Evolutionary conservation across 1,140 invertebrate species (phyloP).

Genomic region (Brachionus sp.): DNA sequence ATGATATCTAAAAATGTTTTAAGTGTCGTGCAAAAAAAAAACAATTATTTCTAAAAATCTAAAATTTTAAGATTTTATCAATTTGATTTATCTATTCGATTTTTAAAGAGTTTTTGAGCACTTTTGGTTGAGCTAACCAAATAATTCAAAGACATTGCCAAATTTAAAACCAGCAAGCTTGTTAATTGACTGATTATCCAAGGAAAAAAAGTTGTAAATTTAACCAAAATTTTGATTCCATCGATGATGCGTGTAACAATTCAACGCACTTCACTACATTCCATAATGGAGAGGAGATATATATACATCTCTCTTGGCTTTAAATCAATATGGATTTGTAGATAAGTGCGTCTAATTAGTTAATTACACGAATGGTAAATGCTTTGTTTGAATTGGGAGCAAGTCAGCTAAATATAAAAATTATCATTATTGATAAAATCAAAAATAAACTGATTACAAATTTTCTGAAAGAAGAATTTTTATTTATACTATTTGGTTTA

Average conservation of each 20-base stretch:
- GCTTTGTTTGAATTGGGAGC: background rate
- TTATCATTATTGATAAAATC: background rate
- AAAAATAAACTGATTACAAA: constrained; percentile 34
- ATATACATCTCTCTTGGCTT: background rate
- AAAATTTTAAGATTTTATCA: too few species aligned
- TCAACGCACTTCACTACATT: constrained; percentile 46
- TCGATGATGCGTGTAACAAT: constrained; percentile 1
- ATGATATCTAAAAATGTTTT: too few species aligned
- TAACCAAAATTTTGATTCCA: background rate
- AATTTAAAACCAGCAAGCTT: too few species aligned
- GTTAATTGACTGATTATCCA: too few species aligned
- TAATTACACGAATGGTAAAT: background rate
- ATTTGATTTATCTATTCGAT: too few species aligned
- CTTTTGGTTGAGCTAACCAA: too few species aligned
- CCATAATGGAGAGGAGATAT: constrained; percentile 20
- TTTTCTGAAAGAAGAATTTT: background rate
- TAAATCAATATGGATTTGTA: constrained; percentile 43
- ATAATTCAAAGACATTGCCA: too few species aligned
- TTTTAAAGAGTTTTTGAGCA: too few species aligned
- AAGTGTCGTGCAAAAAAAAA: too few species aligned
- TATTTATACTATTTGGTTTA: constrained; percentile 39
- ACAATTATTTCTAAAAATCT: too few species aligned
- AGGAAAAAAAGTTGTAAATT: too few species aligned
- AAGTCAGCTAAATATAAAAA: background rate
- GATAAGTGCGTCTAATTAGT: constrained; percentile 41